Conservation (phyloP, 2,888 invertebrate genomes). For the Chloroclystis v-ata region DNA sequence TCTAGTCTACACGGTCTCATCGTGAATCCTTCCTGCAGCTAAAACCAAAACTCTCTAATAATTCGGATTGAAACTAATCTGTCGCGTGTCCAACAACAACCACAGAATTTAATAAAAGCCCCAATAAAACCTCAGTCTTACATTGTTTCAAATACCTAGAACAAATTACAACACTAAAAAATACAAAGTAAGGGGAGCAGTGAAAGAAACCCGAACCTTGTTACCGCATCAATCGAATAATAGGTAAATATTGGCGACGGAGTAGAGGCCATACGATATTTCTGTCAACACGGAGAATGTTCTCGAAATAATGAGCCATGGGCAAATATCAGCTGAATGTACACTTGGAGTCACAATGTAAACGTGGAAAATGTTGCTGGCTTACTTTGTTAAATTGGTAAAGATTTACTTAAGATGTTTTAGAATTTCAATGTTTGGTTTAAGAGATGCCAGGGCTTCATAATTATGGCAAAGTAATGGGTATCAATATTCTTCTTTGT, state of each 20-base stretch:
- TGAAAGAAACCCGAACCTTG: constrained; percentile 29
- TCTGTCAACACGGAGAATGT: constrained; percentile 47
- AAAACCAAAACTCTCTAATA: too few relatives aligned
- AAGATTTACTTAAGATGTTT: background rate
- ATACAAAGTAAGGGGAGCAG: constrained; percentile 16
- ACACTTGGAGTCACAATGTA: constrained; percentile 18
- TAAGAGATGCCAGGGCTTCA: too few relatives aligned
- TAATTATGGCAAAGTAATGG: too few relatives aligned
- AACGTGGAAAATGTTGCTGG: constrained; percentile 5
- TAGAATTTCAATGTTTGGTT: too few relatives aligned
- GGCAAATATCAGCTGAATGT: constrained; percentile 45
- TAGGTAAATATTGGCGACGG: constrained; percentile 38
- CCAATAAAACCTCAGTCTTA: constrained; percentile 3
- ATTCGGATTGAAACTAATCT: background rate
- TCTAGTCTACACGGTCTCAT: too few relatives aligned
- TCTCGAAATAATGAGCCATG: constrained; percentile 61
- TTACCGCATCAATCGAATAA: constrained; percentile 39
- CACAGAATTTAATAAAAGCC: background rate
- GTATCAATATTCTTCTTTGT: too few relatives aligned
- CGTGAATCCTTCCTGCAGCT: too few relatives aligned
- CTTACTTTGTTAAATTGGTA: constrained; percentile 5
- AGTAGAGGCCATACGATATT: constrained; percentile 45
- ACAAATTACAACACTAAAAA: constrained; percentile 2
- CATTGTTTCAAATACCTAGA: constrained; percentile 10
- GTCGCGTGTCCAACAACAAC: background rate